These are phyloP conservation scores for Myotis pilosus DNA, from an alignment of 2,797 vertebrate genomes.

Conservation along the genomic window DNA sequence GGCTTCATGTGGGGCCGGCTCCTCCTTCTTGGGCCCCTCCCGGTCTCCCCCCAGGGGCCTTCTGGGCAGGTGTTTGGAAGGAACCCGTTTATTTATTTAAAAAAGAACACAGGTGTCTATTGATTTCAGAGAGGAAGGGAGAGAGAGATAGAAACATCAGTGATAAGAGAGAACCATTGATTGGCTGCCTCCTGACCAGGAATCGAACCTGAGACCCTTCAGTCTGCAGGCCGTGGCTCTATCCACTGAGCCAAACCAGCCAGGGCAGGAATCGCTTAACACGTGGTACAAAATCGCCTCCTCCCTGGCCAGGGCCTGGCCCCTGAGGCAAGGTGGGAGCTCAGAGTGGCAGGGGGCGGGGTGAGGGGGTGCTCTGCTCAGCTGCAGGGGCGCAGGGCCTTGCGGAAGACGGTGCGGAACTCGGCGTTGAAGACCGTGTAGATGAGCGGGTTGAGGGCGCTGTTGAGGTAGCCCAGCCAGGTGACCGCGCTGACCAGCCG, in stretches of 20 bases:
- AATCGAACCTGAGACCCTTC: too few relatives aligned
- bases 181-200: too few relatives aligned
- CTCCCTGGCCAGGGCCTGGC: neutral
- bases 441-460: conserved; percentile 95
- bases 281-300: neutral
- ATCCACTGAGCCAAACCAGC: too few relatives aligned
- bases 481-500: conserved; percentile 94
- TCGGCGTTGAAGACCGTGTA: conserved; percentile 95
- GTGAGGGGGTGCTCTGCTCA: neutral
- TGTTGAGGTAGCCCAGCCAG: conserved; percentile 98
- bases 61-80: neutral
- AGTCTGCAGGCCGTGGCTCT: too few relatives aligned
- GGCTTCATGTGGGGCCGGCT: rapidly evolving
- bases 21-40: neutral
- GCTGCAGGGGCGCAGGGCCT: conserved; percentile 87
- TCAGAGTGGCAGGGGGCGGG: too few relatives aligned
- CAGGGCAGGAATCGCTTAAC: neutral
- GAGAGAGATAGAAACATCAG: too few relatives aligned
- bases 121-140: too few relatives aligned
- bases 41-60: rapidly evolving
- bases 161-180: too few relatives aligned
- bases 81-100: neutral
- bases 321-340: neutral
- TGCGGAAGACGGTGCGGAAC: conserved; percentile 94
- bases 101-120: too few relatives aligned